Evolutionary conservation across 30 jellyfish, hydroid and myxozoan species (phyloP), one percentile per base, ranked within the genome.

Genomic region (Cassiopea xamachana): DNA sequence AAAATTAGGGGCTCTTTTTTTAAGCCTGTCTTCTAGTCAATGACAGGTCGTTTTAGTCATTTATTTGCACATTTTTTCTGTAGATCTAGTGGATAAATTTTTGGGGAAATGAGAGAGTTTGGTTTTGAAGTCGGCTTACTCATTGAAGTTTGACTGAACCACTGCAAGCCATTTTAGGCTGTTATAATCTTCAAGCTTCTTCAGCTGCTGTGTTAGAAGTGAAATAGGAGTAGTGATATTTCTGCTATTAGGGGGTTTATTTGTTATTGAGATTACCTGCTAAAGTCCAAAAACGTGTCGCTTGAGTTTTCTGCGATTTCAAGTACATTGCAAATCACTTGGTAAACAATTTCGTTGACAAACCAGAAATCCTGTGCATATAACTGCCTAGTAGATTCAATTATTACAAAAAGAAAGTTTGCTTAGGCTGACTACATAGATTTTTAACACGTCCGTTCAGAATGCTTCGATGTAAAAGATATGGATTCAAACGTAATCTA

Each of bases 251-350:
- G 19, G n/a, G n/a, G 80, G 55, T 71, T 55, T 71, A 16, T 71
- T 71, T 71, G 14, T 4, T 19, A 19, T 71, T n/a, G 7, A 44
- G 80, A 71, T 71, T 71, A n/a, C 18, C 55, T 39, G 16, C 15
- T 55, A 4, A 3, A 71, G 55, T 15, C 58, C 6, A 2, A 19
- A 71, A 71, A 71, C 14, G 55, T 17, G 50, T 43, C 76, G 5
- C 80, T 71, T 55, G 5, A 19, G 18, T 71, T 71, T 43, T 15
- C 43, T 71, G 14, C 80, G 55, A 9, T n/a, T 43, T 71, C 50
- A 71, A 71, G 80, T 27, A 71, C 19, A 71, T 19, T 5, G 50
- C 80, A 71, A 71, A 71, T 71, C 58, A n/a, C 58, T 71, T 43
- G n/a, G 50, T 71, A 50, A 71, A 71, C 58, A 71, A 19, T n/a